These are phyloP conservation scores for Porphyrio hochstetteri DNA, from an alignment of 2,113 vertebrate species.

Conservation along the genomic window DNA sequence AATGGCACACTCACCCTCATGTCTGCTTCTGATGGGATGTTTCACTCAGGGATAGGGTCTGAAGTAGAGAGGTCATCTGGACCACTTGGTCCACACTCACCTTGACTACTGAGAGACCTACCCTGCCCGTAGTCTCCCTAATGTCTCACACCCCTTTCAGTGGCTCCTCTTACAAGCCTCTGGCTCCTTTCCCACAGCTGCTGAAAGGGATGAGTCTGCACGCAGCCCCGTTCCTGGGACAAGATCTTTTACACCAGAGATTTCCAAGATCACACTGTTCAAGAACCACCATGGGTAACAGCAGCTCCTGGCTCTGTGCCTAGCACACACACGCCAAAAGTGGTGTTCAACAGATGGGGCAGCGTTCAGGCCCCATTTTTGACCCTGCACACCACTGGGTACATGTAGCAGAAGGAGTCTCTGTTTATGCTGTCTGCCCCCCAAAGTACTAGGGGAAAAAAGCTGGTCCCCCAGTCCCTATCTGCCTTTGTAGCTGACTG, in stretches of 20 bases:
- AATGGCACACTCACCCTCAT: background rate
- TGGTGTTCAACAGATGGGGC: background rate
- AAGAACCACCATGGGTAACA: background rate
- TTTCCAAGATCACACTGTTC: background rate
- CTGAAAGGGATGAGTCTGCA: background rate
- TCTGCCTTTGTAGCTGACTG: no score
- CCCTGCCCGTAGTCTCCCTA: background rate
- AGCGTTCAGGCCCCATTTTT: background rate
- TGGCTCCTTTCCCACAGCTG: background rate
- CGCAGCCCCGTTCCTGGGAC: background rate
- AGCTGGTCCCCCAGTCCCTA: background rate
- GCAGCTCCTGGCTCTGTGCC: background rate
- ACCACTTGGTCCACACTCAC: background rate
- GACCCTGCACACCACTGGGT: background rate
- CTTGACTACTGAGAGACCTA: accelerated
- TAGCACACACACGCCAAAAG: background rate
- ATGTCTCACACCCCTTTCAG: background rate
- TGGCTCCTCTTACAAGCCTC: background rate
- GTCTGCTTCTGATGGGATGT: background rate
- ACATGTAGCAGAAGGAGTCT: background rate
- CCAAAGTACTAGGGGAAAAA: background rate
- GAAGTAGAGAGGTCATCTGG: background rate
- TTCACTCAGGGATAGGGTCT: background rate
- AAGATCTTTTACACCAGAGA: background rate
- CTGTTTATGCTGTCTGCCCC: background rate